These are phyloP conservation scores for Melanogrammus aeglefinus DNA, from an alignment of 2,797 vertebrate genomes.

Conservation along the genomic window DNA sequence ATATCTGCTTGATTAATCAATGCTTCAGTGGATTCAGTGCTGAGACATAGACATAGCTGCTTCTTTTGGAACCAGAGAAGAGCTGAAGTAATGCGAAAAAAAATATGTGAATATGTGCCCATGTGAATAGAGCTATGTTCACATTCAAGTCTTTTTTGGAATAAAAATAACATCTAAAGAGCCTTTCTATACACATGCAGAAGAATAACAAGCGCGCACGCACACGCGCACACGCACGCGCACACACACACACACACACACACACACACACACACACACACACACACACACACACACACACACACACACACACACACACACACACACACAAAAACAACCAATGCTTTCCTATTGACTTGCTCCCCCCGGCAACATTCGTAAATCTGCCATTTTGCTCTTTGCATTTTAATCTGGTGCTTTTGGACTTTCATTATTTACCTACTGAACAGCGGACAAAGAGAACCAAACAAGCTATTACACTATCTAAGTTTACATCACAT, in stretches of 20 bases:
- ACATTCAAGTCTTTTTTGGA: neutral
- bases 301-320: conserved; percentile 10
- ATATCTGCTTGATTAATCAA: neutral
- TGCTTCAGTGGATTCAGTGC: neutral
- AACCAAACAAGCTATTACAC: conserved; percentile 62
- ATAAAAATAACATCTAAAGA: neutral
- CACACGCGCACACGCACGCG: neutral
- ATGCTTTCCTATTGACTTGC: conserved; percentile 36
- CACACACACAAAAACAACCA: conserved; percentile 15
- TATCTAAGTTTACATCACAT: conserved; percentile 63
- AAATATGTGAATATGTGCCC: neutral
- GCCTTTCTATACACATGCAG: neutral
- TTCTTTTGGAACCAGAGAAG: neutral
- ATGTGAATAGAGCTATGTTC: neutral
- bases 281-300: conserved; percentile 4
- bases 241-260: conserved; percentile 11
- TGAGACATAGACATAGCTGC: neutral
- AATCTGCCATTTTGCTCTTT: conserved; percentile 39
- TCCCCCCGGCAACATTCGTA: conserved; percentile 44
- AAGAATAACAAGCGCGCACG: too few species aligned
- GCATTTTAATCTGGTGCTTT: conserved; percentile 61
- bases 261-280: conserved; percentile 7
- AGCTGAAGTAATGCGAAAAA: neutral
- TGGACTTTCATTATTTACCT: conserved; percentile 60
- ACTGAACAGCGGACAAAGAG: conserved; percentile 48